Percentiles rank a stretch among this genome's conserved stretches.
These are phyloP conservation scores for Gasterosteus aculeatus DNA, from an alignment of 2,113 vertebrate species.

Conservation along the genomic window DNA sequence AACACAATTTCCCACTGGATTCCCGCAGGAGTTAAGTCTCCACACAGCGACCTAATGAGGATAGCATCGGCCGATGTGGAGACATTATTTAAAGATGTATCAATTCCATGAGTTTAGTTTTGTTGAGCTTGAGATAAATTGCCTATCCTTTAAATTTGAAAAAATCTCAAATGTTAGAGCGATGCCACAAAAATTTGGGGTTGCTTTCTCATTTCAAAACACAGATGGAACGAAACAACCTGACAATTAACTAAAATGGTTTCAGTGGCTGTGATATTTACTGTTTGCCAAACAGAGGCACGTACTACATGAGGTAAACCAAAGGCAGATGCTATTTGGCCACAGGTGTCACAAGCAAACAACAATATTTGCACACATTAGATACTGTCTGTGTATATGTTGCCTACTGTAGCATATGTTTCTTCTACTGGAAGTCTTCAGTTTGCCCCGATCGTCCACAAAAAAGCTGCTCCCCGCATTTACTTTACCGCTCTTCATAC, in stretches of 20 bases:
- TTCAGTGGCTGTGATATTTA: conserved; percentile 19
- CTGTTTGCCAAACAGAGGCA: neutral
- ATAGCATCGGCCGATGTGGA: neutral
- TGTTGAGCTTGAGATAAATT: conserved; percentile 10
- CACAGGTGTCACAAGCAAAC: too few species aligned
- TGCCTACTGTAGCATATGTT: neutral
- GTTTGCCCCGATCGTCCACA: neutral
- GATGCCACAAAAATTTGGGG: neutral
- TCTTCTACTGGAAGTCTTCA: neutral
- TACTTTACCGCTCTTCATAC: neutral
- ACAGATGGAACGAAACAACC: conserved; percentile 2
- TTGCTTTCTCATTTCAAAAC: conserved; percentile 4
- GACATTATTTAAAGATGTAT: neutral
- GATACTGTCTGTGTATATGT: neutral
- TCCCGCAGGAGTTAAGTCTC: neutral
- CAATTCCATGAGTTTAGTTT: neutral
- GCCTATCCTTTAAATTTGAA: neutral
- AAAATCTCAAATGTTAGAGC: neutral
- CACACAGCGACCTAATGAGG: neutral
- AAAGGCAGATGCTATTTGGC: neutral
- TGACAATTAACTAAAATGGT: conserved; percentile 12
- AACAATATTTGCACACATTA: neutral
- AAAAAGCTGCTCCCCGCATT: neutral
- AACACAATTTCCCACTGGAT: neutral
- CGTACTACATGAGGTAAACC: conserved; percentile 15